phyloP scores from a whole-genome alignment of 2,113 vertebrate genomes.

The Puffinus mauretanicus region DNA sequence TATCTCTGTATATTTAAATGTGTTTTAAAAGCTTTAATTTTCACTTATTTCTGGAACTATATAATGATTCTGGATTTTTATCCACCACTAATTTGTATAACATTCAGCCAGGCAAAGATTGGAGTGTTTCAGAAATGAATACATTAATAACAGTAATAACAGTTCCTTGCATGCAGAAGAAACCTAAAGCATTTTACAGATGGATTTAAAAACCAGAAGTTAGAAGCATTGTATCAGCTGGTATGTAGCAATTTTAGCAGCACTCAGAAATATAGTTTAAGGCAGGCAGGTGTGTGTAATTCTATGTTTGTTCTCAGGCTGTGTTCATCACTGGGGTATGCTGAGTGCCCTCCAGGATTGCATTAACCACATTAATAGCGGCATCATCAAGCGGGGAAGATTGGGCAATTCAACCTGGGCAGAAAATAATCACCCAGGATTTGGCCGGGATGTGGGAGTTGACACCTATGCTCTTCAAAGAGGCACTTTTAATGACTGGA shows the following conservation, averaged over 20 bases:
- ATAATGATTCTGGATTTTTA: not conserved
- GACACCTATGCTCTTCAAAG: not conserved
- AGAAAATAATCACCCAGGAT: not conserved
- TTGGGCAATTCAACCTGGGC: not conserved
- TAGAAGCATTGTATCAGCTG: not conserved
- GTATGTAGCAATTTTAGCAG: not conserved
- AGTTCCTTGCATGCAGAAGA: not conserved
- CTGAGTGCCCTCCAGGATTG: too few relatives aligned
- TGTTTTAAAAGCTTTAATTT: not conserved
- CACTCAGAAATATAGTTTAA: not conserved
- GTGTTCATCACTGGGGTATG: not conserved
- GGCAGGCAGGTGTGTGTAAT: too few relatives aligned
- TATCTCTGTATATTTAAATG: not conserved
- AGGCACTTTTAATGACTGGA: too few relatives aligned
- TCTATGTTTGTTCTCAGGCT: not conserved
- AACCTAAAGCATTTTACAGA: not conserved
- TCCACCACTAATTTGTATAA: not conserved
- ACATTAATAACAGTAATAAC: not conserved
- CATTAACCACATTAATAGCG: accelerated
- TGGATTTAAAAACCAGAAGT: not conserved
- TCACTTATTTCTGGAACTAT: not conserved
- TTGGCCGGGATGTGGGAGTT: not conserved
- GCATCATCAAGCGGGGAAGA: not conserved
- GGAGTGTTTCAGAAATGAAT: not conserved
- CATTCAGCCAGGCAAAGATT: not conserved